Evolutionary conservation across 2,888 invertebrate species (phyloP).

Genomic region (Coremacera marginata): DNA sequence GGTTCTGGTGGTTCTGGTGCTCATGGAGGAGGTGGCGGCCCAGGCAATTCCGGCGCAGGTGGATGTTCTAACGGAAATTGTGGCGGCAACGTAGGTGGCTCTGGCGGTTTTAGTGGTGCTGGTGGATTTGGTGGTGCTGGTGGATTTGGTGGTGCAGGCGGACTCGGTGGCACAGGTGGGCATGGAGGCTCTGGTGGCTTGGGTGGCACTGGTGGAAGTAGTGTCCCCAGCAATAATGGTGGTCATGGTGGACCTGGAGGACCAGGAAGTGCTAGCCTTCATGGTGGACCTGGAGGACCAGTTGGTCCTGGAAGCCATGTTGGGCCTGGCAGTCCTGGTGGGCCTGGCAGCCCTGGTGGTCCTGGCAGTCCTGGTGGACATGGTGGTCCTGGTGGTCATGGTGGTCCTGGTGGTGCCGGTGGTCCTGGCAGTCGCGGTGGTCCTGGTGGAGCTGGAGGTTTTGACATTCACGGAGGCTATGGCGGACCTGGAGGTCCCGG

Average conservation of each 20-base stretch:
- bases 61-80: slow-evolving; percentile 18
- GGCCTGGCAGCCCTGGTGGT: slow-evolving; percentile 72
- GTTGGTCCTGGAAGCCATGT: slow-evolving; percentile 29
- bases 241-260: slow-evolving; percentile 35
- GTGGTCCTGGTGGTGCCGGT: slow-evolving; percentile 15
- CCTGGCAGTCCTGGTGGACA: slow-evolving; percentile 73
- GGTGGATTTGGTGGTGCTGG: slow-evolving; percentile 13
- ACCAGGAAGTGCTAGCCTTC: slow-evolving; percentile 28
- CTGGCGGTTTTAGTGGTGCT: slow-evolving; percentile 11
- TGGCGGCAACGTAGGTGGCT: slow-evolving; percentile 20
- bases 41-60: slow-evolving; percentile 32
- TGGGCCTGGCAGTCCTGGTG: slow-evolving; percentile 54
- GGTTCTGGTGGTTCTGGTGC: slow-evolving; percentile 20
- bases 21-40: slow-evolving; percentile 11
- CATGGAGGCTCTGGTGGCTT: slow-evolving; percentile 12
- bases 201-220: slow-evolving; percentile 33
- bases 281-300: slow-evolving; percentile 3
- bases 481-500: slow-evolving; percentile 29
- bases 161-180: slow-evolving; percentile 14
- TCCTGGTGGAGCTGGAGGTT: slow-evolving; percentile 5
- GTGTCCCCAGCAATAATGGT: slow-evolving; percentile 34
- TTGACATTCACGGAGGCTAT: not conserved
- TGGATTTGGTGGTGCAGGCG: not conserved
- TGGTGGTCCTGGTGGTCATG: slow-evolving; percentile 22
- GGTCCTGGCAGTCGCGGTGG: not conserved